Evolutionary conservation across 92 coral and sea anemone genomes (phyloP).

Genomic region (Paramuricea clavata): DNA sequence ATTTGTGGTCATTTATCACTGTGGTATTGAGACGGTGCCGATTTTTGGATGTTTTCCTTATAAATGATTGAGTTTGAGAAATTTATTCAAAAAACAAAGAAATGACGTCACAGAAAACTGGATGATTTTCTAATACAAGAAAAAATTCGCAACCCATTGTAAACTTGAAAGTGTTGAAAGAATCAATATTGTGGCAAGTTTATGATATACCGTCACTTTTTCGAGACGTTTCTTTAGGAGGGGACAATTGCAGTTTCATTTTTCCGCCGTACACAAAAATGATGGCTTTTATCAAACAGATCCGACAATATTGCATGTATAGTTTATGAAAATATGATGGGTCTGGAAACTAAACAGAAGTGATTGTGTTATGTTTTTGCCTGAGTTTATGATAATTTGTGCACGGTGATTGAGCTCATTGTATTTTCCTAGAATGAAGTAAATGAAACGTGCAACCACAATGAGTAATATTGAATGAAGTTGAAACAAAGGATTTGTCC

Average conservation of each 20-base stretch:
- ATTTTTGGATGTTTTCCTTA: background rate
- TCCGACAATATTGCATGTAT: too few species aligned
- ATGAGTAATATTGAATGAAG: too few species aligned
- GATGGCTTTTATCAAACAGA: background rate
- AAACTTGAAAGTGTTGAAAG: background rate
- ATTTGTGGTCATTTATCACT: background rate
- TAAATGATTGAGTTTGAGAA: too few species aligned
- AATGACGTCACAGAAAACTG: background rate
- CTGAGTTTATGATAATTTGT: too few species aligned
- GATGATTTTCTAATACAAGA: background rate
- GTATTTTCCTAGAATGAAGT: too few species aligned
- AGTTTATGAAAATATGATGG: too few species aligned
- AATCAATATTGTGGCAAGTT: background rate
- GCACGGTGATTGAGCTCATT: too few species aligned
- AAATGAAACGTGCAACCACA: too few species aligned
- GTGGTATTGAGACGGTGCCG: background rate
- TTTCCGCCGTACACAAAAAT: too few species aligned
- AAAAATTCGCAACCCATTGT: background rate
- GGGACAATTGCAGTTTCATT: background rate
- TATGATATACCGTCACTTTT: background rate
- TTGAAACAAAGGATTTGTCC: too few species aligned
- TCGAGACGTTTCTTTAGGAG: background rate
- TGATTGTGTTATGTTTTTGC: too few species aligned
- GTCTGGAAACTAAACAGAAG: too few species aligned
- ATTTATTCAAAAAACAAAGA: background rate